Base-by-base conservation (phyloP, 2,797 vertebrate species). In the Micromesistius poutassou region DNA sequence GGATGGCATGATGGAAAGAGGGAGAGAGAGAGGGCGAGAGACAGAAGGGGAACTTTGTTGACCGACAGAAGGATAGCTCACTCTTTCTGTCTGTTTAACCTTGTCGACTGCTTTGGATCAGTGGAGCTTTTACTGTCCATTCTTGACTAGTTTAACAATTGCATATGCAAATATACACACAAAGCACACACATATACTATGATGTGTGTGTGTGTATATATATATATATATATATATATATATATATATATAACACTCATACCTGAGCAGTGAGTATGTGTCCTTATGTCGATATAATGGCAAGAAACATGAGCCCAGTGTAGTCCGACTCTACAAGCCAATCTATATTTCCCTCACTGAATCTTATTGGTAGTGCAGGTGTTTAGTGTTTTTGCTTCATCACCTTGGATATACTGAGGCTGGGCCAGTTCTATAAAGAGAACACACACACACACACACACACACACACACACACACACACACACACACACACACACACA, bases 401-500 rank as follows among this genome's bases (percentile, higher is more conserved):
- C 70, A 31, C 68, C 68, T 71, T 30, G 25, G 55, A 25, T n/a
- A 62, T 62, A 25, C 62, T 28, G 62, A 66, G 62, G n/a, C 62
- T 66, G 50, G 1, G 25, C 9, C 62, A 66, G 62, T 31, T 8
- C 70, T 30, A 71, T 25, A 12, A 71, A 71, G 4, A 30, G 5
- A 28, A 1, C 10, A 30, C 68, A 13, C 30, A 30, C 68, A 30
- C 28, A 8, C 25, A 10, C 66, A 10, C 25, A 70, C 62, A 70
- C 66, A 70, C 66, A 30, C 66, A 70, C 66, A 70, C 66, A 70
- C 66, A 70, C 72, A 73, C 72, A 22, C 72, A 35, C 50, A 55
- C 50, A 55, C 38, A 40, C 8, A 13, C 38, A 40, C 38, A 40
- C 12, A 13, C 38, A 40, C 38, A 13, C 38, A 40, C 38, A 40